Percentiles rank a stretch among this genome's conserved stretches.
Evolutionary conservation across 2,113 vertebrate species (phyloP).

Genomic region (Helogale parvula): DNA sequence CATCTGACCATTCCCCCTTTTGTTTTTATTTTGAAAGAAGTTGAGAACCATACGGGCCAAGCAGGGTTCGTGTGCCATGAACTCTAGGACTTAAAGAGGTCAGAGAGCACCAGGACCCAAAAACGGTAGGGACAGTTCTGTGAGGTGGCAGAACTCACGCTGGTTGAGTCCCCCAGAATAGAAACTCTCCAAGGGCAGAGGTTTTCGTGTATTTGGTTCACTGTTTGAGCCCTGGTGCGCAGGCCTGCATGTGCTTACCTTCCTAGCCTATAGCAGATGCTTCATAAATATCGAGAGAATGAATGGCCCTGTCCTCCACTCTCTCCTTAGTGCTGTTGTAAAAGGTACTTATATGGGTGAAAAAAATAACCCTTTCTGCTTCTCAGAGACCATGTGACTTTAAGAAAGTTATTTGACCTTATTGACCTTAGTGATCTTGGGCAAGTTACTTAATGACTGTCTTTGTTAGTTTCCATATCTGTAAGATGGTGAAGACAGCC

Average conservation of each 20-base stretch:
- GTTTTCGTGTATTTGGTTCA: neutral
- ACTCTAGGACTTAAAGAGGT: neutral
- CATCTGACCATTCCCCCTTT: neutral
- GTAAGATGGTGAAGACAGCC: neutral
- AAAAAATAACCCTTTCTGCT: neutral
- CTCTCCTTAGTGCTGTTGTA: neutral
- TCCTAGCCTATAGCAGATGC: too few species aligned
- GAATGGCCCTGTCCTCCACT: neutral
- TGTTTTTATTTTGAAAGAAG: conserved; percentile 15
- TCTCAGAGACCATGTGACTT: neutral
- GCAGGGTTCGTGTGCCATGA: neutral
- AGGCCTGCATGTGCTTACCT: fast-evolving
- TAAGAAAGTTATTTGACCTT: neutral
- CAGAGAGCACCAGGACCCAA: neutral
- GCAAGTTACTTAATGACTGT: neutral
- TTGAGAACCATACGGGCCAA: neutral
- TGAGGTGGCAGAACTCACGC: neutral
- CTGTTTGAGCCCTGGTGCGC: neutral
- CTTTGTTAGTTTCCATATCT: neutral
- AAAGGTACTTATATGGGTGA: neutral
- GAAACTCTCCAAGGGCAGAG: neutral
- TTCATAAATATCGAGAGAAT: neutral
- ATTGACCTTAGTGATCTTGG: neutral
- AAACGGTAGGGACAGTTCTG: neutral
- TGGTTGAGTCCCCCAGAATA: neutral